Evolutionary conservation across 2,888 invertebrate species (phyloP).

Genomic region (Capitulum mitella): DNA sequence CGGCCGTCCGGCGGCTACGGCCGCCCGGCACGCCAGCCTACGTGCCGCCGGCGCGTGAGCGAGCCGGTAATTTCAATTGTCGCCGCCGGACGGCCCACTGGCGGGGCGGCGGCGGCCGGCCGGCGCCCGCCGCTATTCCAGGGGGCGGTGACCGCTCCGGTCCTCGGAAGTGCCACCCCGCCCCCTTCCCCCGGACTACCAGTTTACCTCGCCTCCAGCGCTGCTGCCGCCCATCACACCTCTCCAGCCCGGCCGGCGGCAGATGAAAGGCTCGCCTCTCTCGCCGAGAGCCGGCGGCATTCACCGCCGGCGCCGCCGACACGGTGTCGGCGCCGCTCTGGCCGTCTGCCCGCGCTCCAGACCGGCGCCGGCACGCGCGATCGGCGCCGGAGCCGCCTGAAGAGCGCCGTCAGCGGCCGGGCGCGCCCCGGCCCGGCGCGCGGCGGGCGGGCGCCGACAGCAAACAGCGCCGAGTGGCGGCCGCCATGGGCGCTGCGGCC

Average conservation of each 20-base stretch:
- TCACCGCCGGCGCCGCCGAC: no score
- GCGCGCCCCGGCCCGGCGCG: not conserved
- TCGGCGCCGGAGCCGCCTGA: not conserved
- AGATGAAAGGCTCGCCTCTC: no score
- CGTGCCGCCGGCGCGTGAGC: not conserved
- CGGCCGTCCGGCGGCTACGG: not conserved
- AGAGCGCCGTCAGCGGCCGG: not conserved
- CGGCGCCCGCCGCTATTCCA: not conserved
- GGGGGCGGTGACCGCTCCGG: not conserved
- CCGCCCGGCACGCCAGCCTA: not conserved
- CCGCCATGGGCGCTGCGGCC: not conserved
- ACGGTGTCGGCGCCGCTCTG: no score
- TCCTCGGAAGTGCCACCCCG: not conserved
- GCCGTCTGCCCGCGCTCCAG: no score
- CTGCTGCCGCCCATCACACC: not conserved
- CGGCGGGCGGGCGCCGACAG: not conserved
- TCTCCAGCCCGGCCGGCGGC: not conserved
- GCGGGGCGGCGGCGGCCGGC: not conserved
- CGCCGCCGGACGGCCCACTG: not conserved
- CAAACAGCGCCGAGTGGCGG: not conserved
- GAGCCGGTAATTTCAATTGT: conserved; percentile 1
- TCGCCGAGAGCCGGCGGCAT: no score
- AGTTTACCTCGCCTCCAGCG: not conserved
- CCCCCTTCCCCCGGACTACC: not conserved
- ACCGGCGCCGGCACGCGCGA: not conserved